These are phyloP conservation scores for Cuniculus paca DNA, from an alignment of 2,797 vertebrate species.

Conservation along the genomic window DNA sequence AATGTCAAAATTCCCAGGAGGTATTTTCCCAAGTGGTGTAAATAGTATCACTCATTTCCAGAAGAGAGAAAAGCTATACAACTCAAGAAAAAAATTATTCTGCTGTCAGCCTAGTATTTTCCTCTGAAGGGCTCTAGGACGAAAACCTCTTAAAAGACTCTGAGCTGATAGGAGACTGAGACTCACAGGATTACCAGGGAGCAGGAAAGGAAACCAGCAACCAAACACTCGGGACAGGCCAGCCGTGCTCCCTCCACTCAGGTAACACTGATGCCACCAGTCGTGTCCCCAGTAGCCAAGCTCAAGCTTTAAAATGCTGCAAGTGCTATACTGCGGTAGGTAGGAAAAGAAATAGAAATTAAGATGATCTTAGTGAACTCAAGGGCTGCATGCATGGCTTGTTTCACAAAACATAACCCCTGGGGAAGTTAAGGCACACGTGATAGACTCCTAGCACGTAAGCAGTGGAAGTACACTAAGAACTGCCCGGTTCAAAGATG, in stretches of 20 bases:
- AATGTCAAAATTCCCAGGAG: not conserved
- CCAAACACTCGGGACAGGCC: not conserved
- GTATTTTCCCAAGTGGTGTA: not conserved
- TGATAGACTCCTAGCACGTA: not conserved
- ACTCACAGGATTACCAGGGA: not conserved
- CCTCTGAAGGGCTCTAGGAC: not conserved
- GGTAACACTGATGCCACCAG: not conserved
- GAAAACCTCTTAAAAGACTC: not conserved
- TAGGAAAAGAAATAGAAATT: not conserved
- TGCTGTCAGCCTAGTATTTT: not conserved
- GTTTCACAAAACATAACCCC: not conserved
- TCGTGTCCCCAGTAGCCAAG: not conserved
- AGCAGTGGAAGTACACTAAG: not conserved
- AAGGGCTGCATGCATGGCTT: not conserved
- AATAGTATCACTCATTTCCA: conserved; percentile 36
- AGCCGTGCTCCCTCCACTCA: not conserved
- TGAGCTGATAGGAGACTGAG: not conserved
- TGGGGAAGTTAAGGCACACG: not conserved
- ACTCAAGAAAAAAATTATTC: not conserved
- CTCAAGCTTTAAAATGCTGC: not conserved
- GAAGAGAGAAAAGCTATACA: conserved; percentile 38
- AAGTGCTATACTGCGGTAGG: not conserved
- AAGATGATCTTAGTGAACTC: not conserved
- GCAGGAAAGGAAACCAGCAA: not conserved
- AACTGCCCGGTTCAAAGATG: not conserved